Evolutionary conservation across 1,140 invertebrate genomes (phyloP).

Genomic region (Probaryconus sp.): DNA sequence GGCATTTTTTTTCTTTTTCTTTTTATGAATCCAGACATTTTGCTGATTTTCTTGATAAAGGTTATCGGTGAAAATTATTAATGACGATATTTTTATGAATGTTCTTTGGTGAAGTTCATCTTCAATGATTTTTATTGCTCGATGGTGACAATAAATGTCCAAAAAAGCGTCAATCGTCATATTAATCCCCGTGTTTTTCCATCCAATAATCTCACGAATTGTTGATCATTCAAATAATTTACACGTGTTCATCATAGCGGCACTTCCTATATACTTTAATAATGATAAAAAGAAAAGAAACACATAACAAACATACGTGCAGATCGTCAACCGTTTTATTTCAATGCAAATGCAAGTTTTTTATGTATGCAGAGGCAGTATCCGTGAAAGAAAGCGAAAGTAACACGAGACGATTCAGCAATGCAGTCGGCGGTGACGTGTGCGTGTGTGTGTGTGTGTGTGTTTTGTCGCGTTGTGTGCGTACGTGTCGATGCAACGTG

Average conservation of each 20-base stretch:
- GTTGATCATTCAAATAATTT: slow-evolving; percentile 23
- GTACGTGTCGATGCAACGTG: slow-evolving; percentile 54
- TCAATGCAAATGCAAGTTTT: slow-evolving; percentile 28
- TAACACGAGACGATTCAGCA: slow-evolving; percentile 66
- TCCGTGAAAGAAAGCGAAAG: slow-evolving; percentile 70
- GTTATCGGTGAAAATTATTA: no score
- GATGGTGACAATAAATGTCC: no score
- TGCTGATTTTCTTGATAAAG: no score
- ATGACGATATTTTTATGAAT: no score
- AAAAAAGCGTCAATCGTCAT: no score
- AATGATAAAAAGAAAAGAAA: slow-evolving; percentile 16
- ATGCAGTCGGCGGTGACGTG: slow-evolving; percentile 1
- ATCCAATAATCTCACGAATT: no score
- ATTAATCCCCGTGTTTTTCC: no score
- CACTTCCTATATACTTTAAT: slow-evolving; percentile 35
- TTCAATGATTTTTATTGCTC: no score
- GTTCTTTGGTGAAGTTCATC: no score
- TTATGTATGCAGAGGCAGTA: slow-evolving; percentile 24
- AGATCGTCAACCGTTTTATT: slow-evolving; percentile 37
- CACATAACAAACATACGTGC: slow-evolving; percentile 15
- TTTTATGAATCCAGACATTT: no score
- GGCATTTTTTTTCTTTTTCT: no score
- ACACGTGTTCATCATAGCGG: slow-evolving; percentile 31
- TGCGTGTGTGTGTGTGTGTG: slow-evolving; percentile 31
- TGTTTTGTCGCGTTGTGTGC: slow-evolving; percentile 34